Percentiles rank a stretch among this genome's conserved stretches.
phyloP scores from a whole-genome alignment of 2,113 vertebrate genomes.

The Genyomyrus donnyi region DNA sequence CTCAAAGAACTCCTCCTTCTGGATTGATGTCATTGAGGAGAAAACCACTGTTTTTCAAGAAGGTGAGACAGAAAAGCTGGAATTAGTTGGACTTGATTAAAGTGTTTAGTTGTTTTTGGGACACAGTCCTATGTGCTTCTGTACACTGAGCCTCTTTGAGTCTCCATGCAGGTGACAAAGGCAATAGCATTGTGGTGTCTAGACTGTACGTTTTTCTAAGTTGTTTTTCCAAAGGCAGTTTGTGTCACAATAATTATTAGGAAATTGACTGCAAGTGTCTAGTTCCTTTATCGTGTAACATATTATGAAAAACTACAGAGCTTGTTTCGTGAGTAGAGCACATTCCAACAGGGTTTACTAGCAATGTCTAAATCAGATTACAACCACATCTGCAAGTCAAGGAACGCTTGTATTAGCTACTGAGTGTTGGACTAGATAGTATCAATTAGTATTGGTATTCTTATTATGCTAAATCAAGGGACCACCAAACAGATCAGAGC shows the following conservation, averaged over 20 bases:
- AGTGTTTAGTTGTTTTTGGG: not conserved
- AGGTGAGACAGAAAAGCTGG: constrained; percentile 11
- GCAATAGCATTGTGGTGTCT: not conserved
- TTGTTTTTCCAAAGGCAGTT: not conserved
- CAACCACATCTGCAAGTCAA: not conserved
- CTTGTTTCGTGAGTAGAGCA: not conserved
- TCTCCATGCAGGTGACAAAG: not conserved
- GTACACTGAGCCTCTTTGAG: not conserved
- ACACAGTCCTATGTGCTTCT: not conserved
- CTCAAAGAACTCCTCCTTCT: constrained; percentile 79
- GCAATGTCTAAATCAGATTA: not conserved
- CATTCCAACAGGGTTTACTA: not conserved
- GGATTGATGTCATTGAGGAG: constrained; percentile 76
- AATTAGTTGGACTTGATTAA: not conserved
- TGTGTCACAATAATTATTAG: not conserved
- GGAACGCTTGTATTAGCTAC: not conserved
- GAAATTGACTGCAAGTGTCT: not conserved
- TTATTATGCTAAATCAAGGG: not conserved
- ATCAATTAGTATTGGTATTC: not conserved
- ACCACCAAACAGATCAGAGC: not conserved
- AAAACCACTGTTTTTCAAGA: constrained; percentile 56
- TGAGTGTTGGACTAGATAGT: not conserved
- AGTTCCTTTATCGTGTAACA: not conserved
- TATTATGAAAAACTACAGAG: not conserved
- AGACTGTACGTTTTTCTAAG: not conserved